Evolutionary conservation across 2,888 invertebrate genomes (phyloP), one percentile per base, ranked within the genome.

Genomic region (Stictocephala bisonia): DNA sequence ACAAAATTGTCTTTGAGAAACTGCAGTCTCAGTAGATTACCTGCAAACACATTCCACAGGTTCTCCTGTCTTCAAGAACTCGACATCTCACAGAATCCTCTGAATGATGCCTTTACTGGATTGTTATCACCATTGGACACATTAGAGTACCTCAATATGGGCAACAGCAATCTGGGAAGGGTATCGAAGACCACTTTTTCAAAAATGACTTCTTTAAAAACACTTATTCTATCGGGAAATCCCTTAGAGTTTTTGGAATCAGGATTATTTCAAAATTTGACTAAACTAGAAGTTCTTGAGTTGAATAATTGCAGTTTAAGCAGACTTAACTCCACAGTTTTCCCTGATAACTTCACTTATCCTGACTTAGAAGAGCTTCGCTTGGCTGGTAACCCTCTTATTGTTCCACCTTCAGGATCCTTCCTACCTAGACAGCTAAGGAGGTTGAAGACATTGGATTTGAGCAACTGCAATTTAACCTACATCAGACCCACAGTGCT

Each of bases 131-230:
- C 91, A 0, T 82, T 91, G 0, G 87, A 88, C 74, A 89, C 89
- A 13, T 83, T 92, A 31, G 89, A 90, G 82, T 90, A 89, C 79
- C 84, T 91, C 2, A 90, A 91, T 81, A 91, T 92, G 91, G 90
- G 91, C 4, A 90, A 90, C 81, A 91, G 91, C 82, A 88, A 90
- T 80, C 84, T 91, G 1, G 89, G 90, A 0, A 86, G 88, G 76
- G 85, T 91, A 70, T 88, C 89, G 0, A 89, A 89, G 40, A 86
- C 88, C 29, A 88, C 90, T 2, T 92, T 91, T 80, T 86, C 90
- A 3, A 88, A 89, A 80, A 91, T 91, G 90, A 88, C 89, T 0
- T 88, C 89, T 9, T 86, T 91, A 84, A 89, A 88, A 80, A 86
- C 86, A 66, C 84, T 91, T 20, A 86, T 91, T 58, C 84, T 92